These are phyloP conservation scores for Pagrus major DNA, from an alignment of 2,113 vertebrate genomes.

Conservation along the genomic window DNA sequence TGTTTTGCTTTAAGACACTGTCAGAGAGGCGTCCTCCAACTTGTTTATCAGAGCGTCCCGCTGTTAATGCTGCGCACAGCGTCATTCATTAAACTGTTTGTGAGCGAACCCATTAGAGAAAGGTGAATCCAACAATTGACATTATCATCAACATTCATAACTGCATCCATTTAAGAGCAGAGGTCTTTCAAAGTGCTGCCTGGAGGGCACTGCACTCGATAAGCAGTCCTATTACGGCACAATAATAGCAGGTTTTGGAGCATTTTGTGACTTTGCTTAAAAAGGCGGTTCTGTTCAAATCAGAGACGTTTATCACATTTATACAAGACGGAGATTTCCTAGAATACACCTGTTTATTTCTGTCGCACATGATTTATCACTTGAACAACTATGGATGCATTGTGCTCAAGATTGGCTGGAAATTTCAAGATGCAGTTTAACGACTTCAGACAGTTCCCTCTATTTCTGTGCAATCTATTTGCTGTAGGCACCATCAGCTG, in stretches of 20 bases:
- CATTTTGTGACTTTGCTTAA: conserved; percentile 11
- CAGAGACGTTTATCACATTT: conserved; percentile 11
- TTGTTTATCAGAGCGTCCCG: conserved; percentile 4
- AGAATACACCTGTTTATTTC: neutral
- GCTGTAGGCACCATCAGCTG: neutral
- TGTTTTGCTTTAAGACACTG: conserved; percentile 7
- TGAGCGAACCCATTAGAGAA: neutral
- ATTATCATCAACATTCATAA: conserved; percentile 10
- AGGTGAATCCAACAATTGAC: conserved; percentile 16
- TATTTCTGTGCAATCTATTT: neutral
- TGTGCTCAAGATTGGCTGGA: neutral
- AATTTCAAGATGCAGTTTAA: neutral
- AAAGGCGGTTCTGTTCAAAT: conserved; percentile 1
- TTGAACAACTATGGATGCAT: conserved; percentile 1
- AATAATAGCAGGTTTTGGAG: neutral
- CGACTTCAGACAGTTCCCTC: neutral
- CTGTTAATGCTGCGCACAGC: neutral
- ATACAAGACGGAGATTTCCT: neutral
- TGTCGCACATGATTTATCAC: conserved; percentile 9
- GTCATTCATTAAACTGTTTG: conserved; percentile 5
- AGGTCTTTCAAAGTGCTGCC: neutral
- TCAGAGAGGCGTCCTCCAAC: neutral
- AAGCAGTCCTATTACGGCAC: conserved; percentile 9
- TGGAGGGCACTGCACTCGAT: neutral
- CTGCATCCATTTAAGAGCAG: conserved; percentile 24